Base-by-base conservation (phyloP, 2,797 vertebrate species). In the Microctenopoma lineatum region DNA sequence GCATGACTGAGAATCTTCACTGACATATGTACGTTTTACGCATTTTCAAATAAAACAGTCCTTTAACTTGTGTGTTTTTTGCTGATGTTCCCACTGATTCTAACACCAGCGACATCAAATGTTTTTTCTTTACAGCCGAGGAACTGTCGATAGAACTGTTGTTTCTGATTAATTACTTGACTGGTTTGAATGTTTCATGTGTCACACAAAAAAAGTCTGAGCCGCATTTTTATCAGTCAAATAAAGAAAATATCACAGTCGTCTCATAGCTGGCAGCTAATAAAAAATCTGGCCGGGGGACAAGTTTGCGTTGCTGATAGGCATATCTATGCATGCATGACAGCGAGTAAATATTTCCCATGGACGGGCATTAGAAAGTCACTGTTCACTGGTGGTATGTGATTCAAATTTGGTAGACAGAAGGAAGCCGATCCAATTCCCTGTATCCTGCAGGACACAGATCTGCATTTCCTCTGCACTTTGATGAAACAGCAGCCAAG, bases 401-500 rank as follows among this genome's bases (percentile, higher is more conserved):
- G 68, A 85, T 85, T 87, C 71, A 73, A 76, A 80, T 80, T 69
- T 80, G 68, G 75, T 80, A 78, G 77, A 87, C 85, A 81, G 83
- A 81, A 73, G 83, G 82, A 83, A 87, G 84, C 80, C 62, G 84
- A 86, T 87, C 86, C 81, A 79, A 88, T 78, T 89, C 83, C 79
- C 74, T 44, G 75, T 78, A 68, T 88, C 84, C 89, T 89, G 79
- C 87, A 90, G 89, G 81, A 90, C 83, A 79, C 82, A 69, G 83
- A 91, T 89, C 87, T 88, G 83, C 84, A 89, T 90, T 89, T 91
- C 88, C 88, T 85, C 84, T 66, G 60, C 82, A 83, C 82, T 87
- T 86, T 90, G 89, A 89, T 89, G 89, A 88, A 91, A 80, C 88
- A 88, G 88, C 84, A 85, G 83, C 85, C 80, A 69, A 84, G 87